Evolutionary conservation across 2,113 vertebrate genomes (phyloP), one percentile per base, ranked within the genome.

Genomic region (Catagonus wagneri): DNA sequence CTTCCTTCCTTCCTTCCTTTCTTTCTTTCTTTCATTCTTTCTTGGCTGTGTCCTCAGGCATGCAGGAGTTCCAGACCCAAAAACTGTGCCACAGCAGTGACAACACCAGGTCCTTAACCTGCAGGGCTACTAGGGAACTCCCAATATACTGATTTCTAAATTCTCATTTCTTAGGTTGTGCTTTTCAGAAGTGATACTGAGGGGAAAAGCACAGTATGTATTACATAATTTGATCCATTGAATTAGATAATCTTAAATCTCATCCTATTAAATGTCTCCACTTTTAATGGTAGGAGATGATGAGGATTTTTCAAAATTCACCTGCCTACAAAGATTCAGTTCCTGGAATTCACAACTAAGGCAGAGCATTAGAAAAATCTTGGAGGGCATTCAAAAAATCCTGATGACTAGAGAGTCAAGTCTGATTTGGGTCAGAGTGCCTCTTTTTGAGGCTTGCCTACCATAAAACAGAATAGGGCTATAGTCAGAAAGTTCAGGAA

Each of bases 231-330:
- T 20, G 76, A 20, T 52, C 25, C 27, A 71, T 58, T 83, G 69
- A 86, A 68, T n/a, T 52, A 86, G 12, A 66, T 12, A 17, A 27
- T 72, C 25, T 90, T 74, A 89, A 83, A 39, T 84, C n/a, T 63
- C 54, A 71, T 84, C 52, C 78, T n/a, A 56, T 29, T 78, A 84
- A 92, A 72, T 39, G 8, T 65, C 32, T 71, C 56, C 78, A 36
- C 6, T 44, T 44, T 44, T 44, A 44, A 44, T 79, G 29, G 32
- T 52, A 92, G 44, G 25, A 92, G 6, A 25, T 12, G 32, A 80
- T n/a, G 29, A 50, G 4, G n/a, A 72, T 61, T 88, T 96, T 76
- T 68, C 44, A 89, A 71, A 92, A 79, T 78, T 58, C 19, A 60
- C 7, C 19, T 52, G 58, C 29, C 50, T 80, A 65, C 19, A 32